Evolutionary conservation across 2,888 invertebrate species (phyloP).

Genomic region (Saturnia japonica): DNA sequence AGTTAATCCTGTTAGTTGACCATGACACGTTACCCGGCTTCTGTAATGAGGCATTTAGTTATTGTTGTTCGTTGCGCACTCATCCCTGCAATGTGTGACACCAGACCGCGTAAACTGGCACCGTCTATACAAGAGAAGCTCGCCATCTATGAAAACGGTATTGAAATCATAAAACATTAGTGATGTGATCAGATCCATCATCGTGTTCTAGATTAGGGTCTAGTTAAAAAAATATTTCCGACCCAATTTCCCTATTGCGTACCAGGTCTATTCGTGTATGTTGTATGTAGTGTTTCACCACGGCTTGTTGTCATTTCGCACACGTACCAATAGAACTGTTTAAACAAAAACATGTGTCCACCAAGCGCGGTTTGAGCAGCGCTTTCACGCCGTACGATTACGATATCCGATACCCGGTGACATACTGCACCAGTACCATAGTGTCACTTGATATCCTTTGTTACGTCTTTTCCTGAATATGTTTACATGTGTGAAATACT

Average conservation of each 20-base stretch:
- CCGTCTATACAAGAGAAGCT: conserved; percentile 78
- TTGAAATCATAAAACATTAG: conserved; percentile 48
- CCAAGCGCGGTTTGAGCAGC: conserved; percentile 31
- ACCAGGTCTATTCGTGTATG: conserved; percentile 43
- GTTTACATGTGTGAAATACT: conserved; percentile 4
- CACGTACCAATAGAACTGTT: conserved; percentile 61
- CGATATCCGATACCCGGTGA: conserved; percentile 63
- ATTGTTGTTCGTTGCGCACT: conserved; percentile 56
- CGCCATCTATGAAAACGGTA: conserved; percentile 80
- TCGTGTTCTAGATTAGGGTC: conserved; percentile 46
- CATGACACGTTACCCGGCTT: conserved; percentile 79
- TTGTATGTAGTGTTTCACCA: conserved; percentile 59
- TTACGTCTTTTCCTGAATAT: conserved; percentile 38
- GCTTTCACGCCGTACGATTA: conserved; percentile 72
- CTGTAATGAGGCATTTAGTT: conserved; percentile 66
- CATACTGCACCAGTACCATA: conserved; percentile 55
- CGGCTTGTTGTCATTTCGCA: conserved; percentile 73
- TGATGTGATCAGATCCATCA: conserved; percentile 40
- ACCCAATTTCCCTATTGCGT: conserved; percentile 44
- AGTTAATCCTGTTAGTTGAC: conserved; percentile 80
- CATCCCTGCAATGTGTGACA: conserved; percentile 73
- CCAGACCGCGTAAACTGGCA: conserved; percentile 68
- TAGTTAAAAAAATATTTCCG: conserved; percentile 45
- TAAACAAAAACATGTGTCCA: conserved; percentile 70
- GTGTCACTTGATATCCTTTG: conserved; percentile 49